Base-by-base conservation (phyloP, 2,888 invertebrate genomes). In the Diploptera punctata region DNA sequence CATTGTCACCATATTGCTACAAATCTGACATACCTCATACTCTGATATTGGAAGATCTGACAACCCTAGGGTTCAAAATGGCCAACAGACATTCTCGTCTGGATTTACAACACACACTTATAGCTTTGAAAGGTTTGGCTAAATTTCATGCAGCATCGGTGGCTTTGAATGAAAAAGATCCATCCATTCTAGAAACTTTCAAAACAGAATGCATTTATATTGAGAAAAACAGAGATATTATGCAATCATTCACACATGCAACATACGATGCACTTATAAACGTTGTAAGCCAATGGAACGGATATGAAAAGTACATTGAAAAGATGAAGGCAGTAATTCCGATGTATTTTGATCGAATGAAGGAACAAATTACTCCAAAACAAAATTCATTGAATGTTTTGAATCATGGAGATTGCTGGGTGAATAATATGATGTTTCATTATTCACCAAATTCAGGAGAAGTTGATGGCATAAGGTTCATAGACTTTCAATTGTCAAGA, bases 391-490 rank as follows among this genome's bases (percentile, higher is more conserved):
- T 69, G 9, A 24, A 21, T 19, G 74, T 74, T 3, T 60, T 76
- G 24, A 70, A 61, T n/a, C 76, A 76, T 33, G 76, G 76, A 1
- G 76, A 76, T 52, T 75, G 65, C 29, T 76, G 75, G 75, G 38
- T 76, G 3, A 75, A 75, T 67, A 76, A 76, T 44, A 72, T 76
- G 54, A 47, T 76, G 31, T 76, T 72, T 24, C 19, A 54, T n/a
- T 65, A 68, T 26, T 26, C 70, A 13, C 18, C 47, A 7, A 52
- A 47, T 3, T 21, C 67, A 0, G 65, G 57, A 2, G 60, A 61
- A 19, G 57, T 62, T 7, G 21, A 65, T 21, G 73, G 73, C 1
- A 68, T 73, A 10, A 62, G 54, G 18, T 71, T 76, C 29, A 68
- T 76, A 1, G 76, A 76, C 44, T 76, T 73, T 33, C 76, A 76